These are phyloP conservation scores for Heteromormyrus szaboi DNA, from an alignment of 2,797 vertebrate genomes.

Conservation along the genomic window DNA sequence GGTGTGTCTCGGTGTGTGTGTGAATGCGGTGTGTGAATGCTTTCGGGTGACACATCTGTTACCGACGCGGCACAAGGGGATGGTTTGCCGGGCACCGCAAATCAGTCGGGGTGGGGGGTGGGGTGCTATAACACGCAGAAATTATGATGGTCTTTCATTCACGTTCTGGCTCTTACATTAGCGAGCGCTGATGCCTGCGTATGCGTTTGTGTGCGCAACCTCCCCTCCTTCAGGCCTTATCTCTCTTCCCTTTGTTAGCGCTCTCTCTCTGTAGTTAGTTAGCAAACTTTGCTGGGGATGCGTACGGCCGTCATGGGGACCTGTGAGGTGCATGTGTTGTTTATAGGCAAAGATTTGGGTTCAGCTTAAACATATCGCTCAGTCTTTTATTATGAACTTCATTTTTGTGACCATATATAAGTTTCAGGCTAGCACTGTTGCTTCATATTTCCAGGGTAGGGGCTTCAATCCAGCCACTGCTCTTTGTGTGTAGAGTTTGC, in stretches of 20 bases:
- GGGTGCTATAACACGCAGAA: slow-evolving; percentile 58
- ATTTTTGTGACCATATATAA: background rate
- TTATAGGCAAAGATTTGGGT: background rate
- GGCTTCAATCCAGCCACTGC: background rate
- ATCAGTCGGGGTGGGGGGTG: slow-evolving; percentile 51
- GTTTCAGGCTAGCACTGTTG: background rate
- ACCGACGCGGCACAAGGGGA: slow-evolving; percentile 47
- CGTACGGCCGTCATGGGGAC: background rate
- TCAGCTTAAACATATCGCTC: background rate
- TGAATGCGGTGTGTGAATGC: slow-evolving; percentile 18
- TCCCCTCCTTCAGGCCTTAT: background rate
- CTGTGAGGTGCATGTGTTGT: background rate
- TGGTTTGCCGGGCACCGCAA: slow-evolving; percentile 46
- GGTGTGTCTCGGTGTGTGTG: slow-evolving; percentile 16
- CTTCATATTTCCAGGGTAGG: background rate
- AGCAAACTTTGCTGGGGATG: background rate
- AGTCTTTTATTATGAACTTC: background rate
- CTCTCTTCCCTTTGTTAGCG: background rate
- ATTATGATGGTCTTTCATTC: slow-evolving; percentile 60
- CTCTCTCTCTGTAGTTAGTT: background rate
- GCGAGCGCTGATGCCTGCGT: background rate
- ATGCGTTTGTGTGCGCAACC: background rate
- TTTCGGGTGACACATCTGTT: slow-evolving; percentile 58
- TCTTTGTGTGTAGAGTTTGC: background rate
- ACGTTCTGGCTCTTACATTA: slow-evolving; percentile 36